These are phyloP conservation scores for Pseudorectes ferrugineus DNA, from an alignment of 2,113 vertebrate genomes.

Conservation along the genomic window DNA sequence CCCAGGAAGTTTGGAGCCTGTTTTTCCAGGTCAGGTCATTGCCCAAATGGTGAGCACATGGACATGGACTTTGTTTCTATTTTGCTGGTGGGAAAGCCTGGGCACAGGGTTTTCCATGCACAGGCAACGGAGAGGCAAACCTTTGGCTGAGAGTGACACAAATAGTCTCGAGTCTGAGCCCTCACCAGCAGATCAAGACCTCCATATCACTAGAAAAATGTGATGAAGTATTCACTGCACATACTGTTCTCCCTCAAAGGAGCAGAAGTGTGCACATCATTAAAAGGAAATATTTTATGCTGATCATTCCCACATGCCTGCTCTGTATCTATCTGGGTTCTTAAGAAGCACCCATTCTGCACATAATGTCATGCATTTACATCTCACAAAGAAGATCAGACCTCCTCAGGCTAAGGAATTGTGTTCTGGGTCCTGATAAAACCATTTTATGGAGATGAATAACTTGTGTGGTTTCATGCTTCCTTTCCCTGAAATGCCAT, in stretches of 20 bases:
- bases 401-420: not conserved
- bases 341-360: constrained; percentile 13
- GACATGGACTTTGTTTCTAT: not conserved
- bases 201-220: not conserved
- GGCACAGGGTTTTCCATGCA: not conserved
- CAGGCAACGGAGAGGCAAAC: not conserved
- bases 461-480: constrained; percentile 28
- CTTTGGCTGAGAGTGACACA: not conserved
- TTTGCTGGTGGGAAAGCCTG: not conserved
- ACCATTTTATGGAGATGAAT: constrained; percentile 24
- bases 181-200: not conserved
- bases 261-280: constrained; percentile 35
- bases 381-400: constrained; percentile 37
- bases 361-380: constrained; percentile 14
- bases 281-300: constrained; percentile 47
- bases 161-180: not conserved
- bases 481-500: constrained; percentile 50
- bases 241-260: constrained; percentile 12
- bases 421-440: constrained; percentile 50
- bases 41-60: not conserved
- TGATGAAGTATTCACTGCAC: not conserved
- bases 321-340: not conserved
- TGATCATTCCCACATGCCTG: constrained; percentile 47
- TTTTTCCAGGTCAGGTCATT: not conserved
- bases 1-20: no score